Evolutionary conservation across 2,888 invertebrate species (phyloP).

Genomic region (Oxyteleia sp.): DNA sequence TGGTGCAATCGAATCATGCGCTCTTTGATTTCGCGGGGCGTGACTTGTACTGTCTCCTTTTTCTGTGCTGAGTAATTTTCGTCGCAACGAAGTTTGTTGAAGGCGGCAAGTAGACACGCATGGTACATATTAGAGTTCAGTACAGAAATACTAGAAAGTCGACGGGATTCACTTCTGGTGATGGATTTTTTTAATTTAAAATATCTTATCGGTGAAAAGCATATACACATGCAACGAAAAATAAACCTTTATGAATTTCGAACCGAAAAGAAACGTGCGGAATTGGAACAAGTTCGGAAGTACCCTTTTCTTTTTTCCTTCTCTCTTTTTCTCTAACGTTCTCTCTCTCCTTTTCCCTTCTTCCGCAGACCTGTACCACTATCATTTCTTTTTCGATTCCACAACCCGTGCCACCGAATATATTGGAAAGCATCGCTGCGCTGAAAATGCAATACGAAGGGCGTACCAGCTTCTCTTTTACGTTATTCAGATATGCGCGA

Average conservation of each 20-base stretch:
- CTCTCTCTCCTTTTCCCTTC: conserved; percentile 35
- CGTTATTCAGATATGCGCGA: conserved; percentile 70
- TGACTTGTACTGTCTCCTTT: conserved; percentile 4
- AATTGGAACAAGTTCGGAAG: conserved; percentile 63
- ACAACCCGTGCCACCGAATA: conserved; percentile 67
- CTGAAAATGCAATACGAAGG: conserved; percentile 63
- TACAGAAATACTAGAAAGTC: conserved; percentile 30
- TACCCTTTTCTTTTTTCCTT: conserved; percentile 47
- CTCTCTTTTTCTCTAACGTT: conserved; percentile 4
- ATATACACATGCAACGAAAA: conserved; percentile 46
- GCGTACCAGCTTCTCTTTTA: conserved; percentile 61
- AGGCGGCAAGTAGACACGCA: conserved; percentile 16
- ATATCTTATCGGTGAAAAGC: conserved; percentile 40
- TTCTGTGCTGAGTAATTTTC: conserved; percentile 27
- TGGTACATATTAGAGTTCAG: conserved; percentile 24
- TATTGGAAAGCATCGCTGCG: conserved; percentile 68
- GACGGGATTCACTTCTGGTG: conserved; percentile 23
- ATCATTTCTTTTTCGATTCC: conserved; percentile 69
- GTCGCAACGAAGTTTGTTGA: conserved; percentile 16
- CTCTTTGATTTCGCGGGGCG: conserved; percentile 32
- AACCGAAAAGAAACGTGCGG: conserved; percentile 57
- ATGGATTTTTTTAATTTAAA: conserved; percentile 63
- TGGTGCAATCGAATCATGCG: conserved; percentile 26
- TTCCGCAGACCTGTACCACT: conserved; percentile 34
- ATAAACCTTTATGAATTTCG: conserved; percentile 60